Conservation (phyloP, 2,113 vertebrate genomes). For the Nymphicus hollandicus region DNA sequence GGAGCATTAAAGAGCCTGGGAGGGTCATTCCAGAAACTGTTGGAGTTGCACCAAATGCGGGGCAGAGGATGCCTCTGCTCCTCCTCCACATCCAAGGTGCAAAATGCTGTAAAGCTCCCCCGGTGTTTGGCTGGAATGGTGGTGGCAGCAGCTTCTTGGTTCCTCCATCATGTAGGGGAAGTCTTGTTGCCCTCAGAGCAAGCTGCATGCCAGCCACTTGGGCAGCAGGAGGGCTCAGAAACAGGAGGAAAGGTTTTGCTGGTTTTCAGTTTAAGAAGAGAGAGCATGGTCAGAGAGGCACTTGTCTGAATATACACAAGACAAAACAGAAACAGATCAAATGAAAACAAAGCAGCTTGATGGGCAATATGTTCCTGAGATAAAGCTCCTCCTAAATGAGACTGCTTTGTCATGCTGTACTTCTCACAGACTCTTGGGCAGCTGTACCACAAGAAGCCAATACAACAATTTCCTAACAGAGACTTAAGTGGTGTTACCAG, state of each 20-base stretch:
- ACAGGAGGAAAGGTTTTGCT: background rate
- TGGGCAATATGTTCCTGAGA: background rate
- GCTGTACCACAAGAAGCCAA: background rate
- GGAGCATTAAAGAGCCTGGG: background rate
- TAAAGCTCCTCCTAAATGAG: background rate
- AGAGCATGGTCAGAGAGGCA: background rate
- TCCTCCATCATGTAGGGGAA: background rate
- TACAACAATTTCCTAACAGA: background rate
- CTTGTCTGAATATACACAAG: background rate
- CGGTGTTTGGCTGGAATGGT: background rate
- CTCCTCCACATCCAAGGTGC: background rate
- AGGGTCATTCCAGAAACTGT: background rate
- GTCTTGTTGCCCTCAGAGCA: background rate
- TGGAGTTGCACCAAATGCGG: background rate
- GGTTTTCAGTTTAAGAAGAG: background rate
- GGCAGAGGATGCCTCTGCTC: background rate
- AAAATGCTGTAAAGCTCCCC: background rate
- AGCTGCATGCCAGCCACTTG: fast-evolving
- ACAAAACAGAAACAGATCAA: background rate
- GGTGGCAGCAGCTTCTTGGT: background rate
- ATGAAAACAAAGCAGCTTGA: background rate
- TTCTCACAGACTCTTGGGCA: background rate
- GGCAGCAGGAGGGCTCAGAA: background rate
- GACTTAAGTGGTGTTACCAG: background rate
- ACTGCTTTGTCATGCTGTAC: background rate